Percentiles rank a stretch among this genome's conserved stretches.
These are phyloP conservation scores for Crypturellus tataupa DNA, from an alignment of 2,797 vertebrate species.

Conservation along the genomic window DNA sequence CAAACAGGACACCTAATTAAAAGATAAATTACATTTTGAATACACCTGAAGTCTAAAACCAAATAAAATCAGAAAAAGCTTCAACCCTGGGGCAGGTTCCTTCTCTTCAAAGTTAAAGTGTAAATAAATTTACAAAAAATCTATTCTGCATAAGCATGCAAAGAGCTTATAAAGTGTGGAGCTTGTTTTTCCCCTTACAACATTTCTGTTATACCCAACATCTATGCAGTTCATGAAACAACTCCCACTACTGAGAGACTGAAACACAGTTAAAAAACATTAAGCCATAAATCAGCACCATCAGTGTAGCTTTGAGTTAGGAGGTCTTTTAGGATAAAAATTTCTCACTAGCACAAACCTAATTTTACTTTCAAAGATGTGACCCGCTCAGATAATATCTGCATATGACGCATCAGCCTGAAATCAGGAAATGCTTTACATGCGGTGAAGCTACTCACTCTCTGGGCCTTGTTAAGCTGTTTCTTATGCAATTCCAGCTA, in stretches of 20 bases:
- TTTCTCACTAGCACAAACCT: neutral
- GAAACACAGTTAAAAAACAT: neutral
- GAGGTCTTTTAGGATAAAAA: neutral
- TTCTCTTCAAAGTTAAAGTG: neutral
- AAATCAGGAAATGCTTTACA: neutral
- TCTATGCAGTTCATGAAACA: neutral
- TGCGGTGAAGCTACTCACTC: neutral
- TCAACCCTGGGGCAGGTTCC: neutral
- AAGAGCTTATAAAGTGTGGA: neutral
- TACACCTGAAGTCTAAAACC: neutral
- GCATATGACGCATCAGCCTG: neutral
- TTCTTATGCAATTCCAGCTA: neutral
- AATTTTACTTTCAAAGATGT: conserved; percentile 8
- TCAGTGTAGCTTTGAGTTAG: neutral
- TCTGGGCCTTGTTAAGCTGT: neutral
- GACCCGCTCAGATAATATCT: neutral
- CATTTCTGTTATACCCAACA: neutral
- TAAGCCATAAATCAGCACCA: neutral
- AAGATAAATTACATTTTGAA: neutral
- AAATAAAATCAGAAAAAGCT: neutral
- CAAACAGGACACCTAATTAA: neutral
- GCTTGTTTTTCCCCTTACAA: neutral
- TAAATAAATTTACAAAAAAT: neutral
- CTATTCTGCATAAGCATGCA: neutral
- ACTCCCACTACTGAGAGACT: neutral